Base-by-base conservation (phyloP, 2,113 vertebrate genomes). In the Nipponia nippon region DNA sequence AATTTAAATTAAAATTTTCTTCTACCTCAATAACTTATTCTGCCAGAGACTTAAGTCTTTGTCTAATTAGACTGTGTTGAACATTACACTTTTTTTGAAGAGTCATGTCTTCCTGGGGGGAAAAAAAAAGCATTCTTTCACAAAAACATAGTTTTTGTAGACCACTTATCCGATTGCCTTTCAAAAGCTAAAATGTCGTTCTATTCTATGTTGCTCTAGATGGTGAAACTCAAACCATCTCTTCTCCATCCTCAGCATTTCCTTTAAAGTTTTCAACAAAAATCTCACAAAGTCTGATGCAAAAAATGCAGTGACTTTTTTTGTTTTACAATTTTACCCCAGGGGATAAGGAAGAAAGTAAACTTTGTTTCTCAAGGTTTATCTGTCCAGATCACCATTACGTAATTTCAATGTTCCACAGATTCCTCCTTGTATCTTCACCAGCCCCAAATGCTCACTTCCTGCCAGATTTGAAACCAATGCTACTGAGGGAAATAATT, bases 321-420 rank as follows among this genome's bases (percentile, higher is more conserved):
- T 52, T 27, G 15, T 7, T 58, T 46, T 26, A 7, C 2, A 8
- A 70, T 27, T 36, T 40, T 78, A 62, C 9, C 29, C 15, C 44
- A 23, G 40, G 10, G 26, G 7, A 58, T 13, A 7, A 38, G 7
- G 58, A 87, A 80, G 49, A 81, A 62, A 70, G 22, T 30, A 72
- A 94, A 69, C 34, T 67, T 76, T 25, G 4, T 87, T 83, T 80
- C 36, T 87, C 25, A 3, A 23, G 36, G 16, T 73, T 91, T 61
- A 32, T 36, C 14, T 81, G 40, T 53, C 23, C 40, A 11, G 30
- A 19, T 78, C 34, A 58, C 42, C 16, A 40, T 65, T 50, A 65
- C 0, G 0, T 36, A 83, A n/a, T 81, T 89, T 56, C 38, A 30
- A 0, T 13, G 17, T 46, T 73, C 10, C 46, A 34, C 6, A n/a